A percentile compares a stretch with the other conserved stretches of the same genome.
Evolutionary conservation across 2,797 vertebrate genomes (phyloP).

Genomic region (Chlorospingus flavigularis): DNA sequence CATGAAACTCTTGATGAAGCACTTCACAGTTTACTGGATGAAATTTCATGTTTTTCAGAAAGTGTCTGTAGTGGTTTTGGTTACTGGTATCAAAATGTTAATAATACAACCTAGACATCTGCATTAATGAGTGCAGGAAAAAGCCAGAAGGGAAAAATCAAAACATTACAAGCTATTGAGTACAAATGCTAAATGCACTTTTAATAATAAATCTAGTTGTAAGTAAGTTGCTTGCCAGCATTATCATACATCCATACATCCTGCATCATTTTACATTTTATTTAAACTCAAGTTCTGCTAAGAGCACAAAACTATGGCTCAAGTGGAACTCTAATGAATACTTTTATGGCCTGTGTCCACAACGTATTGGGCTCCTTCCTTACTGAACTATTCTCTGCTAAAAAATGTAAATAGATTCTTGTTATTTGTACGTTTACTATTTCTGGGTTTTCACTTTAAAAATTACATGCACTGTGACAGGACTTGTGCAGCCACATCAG

Average conservation of each 20-base stretch:
- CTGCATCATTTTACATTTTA: neutral
- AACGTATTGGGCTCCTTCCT: neutral
- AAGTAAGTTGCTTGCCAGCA: neutral
- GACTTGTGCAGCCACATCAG: neutral
- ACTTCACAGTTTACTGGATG: neutral
- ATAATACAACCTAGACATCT: neutral
- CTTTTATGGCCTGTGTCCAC: neutral
- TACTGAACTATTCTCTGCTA: neutral
- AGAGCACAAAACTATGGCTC: neutral
- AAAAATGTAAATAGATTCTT: neutral
- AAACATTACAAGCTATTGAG: neutral
- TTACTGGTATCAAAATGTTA: neutral
- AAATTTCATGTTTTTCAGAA: neutral
- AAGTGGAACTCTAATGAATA: neutral
- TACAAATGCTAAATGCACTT: neutral
- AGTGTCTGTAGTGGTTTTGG: neutral
- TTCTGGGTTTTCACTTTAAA: neutral
- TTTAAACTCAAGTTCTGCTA: neutral
- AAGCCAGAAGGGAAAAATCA: neutral
- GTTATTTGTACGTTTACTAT: neutral
- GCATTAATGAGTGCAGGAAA: neutral
- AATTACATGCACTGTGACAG: neutral
- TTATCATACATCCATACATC: neutral
- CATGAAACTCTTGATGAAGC: neutral
- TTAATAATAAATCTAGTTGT: neutral